Evolutionary conservation across 2,113 vertebrate genomes (phyloP), one percentile per base, ranked within the genome.

Genomic region (Alouatta palliata): DNA sequence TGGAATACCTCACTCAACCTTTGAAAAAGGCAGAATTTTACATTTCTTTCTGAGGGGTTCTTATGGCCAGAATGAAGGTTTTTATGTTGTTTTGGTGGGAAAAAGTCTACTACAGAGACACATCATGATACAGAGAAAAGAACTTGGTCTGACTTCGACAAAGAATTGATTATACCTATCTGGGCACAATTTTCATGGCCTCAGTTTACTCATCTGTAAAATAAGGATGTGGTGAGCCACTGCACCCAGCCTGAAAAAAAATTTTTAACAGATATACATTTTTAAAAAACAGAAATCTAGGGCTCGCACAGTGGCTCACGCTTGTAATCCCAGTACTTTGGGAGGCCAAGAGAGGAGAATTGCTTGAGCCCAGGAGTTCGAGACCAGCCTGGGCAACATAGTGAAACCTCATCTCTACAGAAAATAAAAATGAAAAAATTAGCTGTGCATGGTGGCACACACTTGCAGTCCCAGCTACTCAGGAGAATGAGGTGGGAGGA

Each of bases 201-300:
- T 85, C 64, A 56, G 43, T 84, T 90, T 94, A 66, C 68, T 73
- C 73, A 94, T 40, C 66, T 87, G 17, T 83, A 94, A 96, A 96
- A 96, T 68, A 87, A 83, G 76, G 52, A 93, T 37, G 54, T 25
- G 92, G 58, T 95, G 40, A 64, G 61, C 61, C 61, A 64, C 61
- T 6, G 27, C 27, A 30, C 27, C 27, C 5, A 12, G 61, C 11
- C 54, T 66, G 40, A 90, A 95, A 73, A 73, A 79, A 66, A 37
- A 5, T 1, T 68, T 47, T 96, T 35, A 87, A 79, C 37, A 84
- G 40, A 90, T 11, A 58, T 2, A 43, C 19, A 81, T 21, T 86
- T 45, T 45, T 7, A 13, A 35, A 8, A 32, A 70, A 37, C 13
- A 64, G 61, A 64, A 64, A 64, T 64, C 27, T 64, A 32, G 27